These are phyloP conservation scores for Ptychoptera albimana DNA, from an alignment of 2,888 invertebrate species.

Conservation along the genomic window DNA sequence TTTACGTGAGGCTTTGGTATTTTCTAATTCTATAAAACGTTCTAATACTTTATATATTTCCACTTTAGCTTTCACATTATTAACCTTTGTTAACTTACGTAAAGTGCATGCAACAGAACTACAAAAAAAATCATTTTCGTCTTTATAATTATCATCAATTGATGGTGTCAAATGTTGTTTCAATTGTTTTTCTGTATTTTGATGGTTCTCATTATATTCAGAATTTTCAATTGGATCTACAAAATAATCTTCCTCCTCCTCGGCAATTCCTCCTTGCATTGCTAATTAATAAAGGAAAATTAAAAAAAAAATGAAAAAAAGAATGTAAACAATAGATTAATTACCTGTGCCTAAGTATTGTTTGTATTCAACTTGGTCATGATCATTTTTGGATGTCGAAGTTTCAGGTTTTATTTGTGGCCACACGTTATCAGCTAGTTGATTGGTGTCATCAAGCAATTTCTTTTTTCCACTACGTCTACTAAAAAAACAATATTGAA, in stretches of 20 bases:
- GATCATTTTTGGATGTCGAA: background rate
- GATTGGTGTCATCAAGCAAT: background rate
- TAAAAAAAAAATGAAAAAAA: too few species aligned
- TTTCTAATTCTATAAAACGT: conserved; percentile 19
- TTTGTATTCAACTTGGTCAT: background rate
- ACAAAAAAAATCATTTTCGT: conserved; percentile 26
- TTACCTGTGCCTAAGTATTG: background rate
- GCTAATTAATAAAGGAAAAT: background rate
- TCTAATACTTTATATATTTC: conserved; percentile 27
- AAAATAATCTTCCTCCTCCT: background rate
- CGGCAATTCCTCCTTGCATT: background rate
- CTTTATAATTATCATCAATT: conserved; percentile 11
- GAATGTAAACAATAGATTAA: too few species aligned
- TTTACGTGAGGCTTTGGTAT: too few species aligned
- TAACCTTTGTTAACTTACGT: conserved; percentile 22
- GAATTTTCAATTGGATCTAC: background rate
- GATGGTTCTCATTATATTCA: background rate
- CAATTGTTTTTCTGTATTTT: conserved; percentile 10
- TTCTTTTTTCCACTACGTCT: too few species aligned
- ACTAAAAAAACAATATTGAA: too few species aligned
- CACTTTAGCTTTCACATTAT: conserved; percentile 27
- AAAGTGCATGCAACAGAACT: conserved; percentile 24
- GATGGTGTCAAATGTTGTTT: conserved; percentile 1
- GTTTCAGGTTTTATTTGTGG: background rate
- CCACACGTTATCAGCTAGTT: background rate